Evolutionary conservation across 2,888 invertebrate species (phyloP), one percentile per base, ranked within the genome.

Genomic region (Carterocephalus palaemon): DNA sequence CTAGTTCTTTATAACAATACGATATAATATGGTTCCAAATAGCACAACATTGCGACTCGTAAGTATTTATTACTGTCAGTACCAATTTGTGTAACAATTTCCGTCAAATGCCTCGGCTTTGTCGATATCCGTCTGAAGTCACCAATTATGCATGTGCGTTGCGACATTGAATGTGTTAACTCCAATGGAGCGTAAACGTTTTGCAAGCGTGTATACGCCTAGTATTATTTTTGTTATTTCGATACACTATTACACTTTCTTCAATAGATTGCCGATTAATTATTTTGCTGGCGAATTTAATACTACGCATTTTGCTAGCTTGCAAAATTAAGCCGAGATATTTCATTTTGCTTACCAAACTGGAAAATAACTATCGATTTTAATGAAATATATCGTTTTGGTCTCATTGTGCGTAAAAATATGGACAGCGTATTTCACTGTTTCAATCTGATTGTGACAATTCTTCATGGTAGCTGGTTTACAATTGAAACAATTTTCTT

Each of bases 151-250:
- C 47, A 60, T 53, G 57, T 52, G 53, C 36, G 41, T 60, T 60
- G 51, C 60, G 48, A 57, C 58, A 61, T 50, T 49, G 53, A 50
- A 57, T 57, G 51, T 53, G 55, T 57, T 43, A 49, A 52, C 54
- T 57, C 58, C 66, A 60, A 62, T 64, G 57, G 56, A 55, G 57
- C 59, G 61, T 54, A 57, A 64, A 63, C 10, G 48, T 63, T 61
- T 60, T 49, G 61, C 55, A 62, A 60, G 50, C 46, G 31, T 53
- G 50, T 37, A 34, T 23, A 43, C 43, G 29, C 43, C 43, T 29
- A 29, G 23, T 31, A 37, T 23, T 43, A 43, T 28, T 28, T n/a
- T 28, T 15, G 15, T 13, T 28, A 28, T 31, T 43, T 43, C 43
- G 17, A 1, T 43, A 43, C n/a, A n/a, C 9, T 36, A 29, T 36